Evolutionary conservation across 2,113 vertebrate genomes (phyloP).

Genomic region (Xiphophorus hellerii): DNA sequence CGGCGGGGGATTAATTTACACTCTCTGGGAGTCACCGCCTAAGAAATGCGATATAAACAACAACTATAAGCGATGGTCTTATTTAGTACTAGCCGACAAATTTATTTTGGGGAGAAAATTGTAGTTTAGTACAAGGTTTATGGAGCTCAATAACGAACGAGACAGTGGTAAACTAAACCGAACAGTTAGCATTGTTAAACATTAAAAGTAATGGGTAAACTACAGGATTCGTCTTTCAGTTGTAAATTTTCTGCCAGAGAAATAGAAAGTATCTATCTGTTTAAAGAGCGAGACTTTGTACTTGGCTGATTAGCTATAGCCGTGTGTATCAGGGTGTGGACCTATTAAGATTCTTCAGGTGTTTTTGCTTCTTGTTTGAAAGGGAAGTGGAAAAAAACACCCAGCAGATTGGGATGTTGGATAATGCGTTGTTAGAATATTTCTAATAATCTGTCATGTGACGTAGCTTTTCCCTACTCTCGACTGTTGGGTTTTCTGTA

Average conservation of each 20-base stretch:
- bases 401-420: slow-evolving; percentile 6
- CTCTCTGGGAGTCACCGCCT: neutral
- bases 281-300: slow-evolving; percentile 34
- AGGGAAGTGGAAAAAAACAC: neutral
- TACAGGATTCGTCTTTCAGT: no score
- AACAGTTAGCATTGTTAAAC: neutral
- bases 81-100: neutral
- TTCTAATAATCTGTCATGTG: slow-evolving; percentile 46
- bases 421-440: slow-evolving; percentile 26
- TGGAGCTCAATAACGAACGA: slow-evolving; percentile 13
- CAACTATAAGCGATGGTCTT: neutral
- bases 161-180: neutral
- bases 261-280: neutral
- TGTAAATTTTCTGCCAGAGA: neutral
- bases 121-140: neutral
- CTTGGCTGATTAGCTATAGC: slow-evolving; percentile 1
- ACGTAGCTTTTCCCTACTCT: slow-evolving; percentile 36
- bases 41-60: slow-evolving; percentile 3
- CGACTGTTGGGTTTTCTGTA: slow-evolving; percentile 31
- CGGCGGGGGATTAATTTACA: slow-evolving; percentile 36
- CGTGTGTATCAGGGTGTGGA: slow-evolving; percentile 15
- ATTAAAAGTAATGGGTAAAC: neutral
- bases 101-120: neutral
- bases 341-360: slow-evolving; percentile 26
- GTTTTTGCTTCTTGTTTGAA: neutral